phyloP scores from a whole-genome alignment of 92 coral and sea anemone genomes.

The Heliopora coerulea region DNA sequence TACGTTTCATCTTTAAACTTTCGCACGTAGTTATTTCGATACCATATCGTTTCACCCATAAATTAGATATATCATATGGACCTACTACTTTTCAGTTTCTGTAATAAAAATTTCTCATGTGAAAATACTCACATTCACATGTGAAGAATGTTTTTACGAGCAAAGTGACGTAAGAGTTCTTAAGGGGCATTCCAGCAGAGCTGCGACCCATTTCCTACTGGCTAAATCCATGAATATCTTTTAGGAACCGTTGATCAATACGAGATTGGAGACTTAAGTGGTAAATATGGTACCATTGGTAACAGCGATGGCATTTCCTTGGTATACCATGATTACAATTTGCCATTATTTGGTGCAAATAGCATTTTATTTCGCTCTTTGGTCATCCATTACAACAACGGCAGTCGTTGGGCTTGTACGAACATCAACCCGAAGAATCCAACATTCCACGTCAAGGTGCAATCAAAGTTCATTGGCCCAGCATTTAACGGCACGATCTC shows the following conservation, averaged over 20 bases:
- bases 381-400: constrained; percentile 70
- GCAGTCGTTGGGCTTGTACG: constrained; percentile 86
- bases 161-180: too few species aligned
- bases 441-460: constrained; percentile 47
- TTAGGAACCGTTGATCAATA: constrained; percentile 86
- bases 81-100: too few species aligned
- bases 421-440: constrained; percentile 56
- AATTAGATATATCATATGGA: too few species aligned
- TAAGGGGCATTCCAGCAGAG: too few species aligned
- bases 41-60: too few species aligned
- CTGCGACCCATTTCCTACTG: too few species aligned
- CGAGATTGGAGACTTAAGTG: constrained; percentile 89
- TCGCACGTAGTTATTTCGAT: too few species aligned
- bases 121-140: too few species aligned
- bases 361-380: constrained; percentile 86
- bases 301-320: constrained; percentile 36
- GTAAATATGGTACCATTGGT: constrained; percentile 78
- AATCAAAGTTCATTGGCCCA: constrained; percentile 67
- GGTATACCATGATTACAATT: constrained; percentile 65
- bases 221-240: too few species aligned
- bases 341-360: constrained; percentile 85
- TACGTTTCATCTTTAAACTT: too few species aligned
- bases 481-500: constrained; percentile 63
- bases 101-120: too few species aligned
- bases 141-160: too few species aligned